Evolutionary conservation across 2,888 invertebrate genomes (phyloP).

Genomic region (Andrena fulva): DNA sequence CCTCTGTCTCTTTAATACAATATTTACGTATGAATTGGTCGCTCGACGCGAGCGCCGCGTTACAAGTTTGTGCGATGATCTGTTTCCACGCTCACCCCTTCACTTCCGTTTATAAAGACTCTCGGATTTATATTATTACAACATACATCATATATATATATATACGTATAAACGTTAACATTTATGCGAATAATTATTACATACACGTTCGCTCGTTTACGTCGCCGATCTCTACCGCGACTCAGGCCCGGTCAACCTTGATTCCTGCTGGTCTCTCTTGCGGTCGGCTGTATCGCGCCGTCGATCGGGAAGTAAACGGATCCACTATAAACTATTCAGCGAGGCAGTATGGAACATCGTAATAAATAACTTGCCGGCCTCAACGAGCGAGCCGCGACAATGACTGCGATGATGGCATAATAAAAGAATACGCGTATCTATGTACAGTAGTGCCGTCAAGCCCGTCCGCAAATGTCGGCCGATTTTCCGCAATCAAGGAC

Average conservation of each 20-base stretch:
- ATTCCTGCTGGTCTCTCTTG: background rate
- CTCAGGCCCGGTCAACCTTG: background rate
- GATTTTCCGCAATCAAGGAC: conserved; percentile 43
- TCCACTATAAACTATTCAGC: conserved; percentile 62
- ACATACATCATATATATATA: conserved; percentile 41
- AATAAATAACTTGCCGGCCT: conserved; percentile 71
- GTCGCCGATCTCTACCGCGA: background rate
- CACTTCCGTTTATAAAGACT: conserved; percentile 42
- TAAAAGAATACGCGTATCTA: conserved; percentile 60
- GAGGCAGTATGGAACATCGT: conserved; percentile 72
- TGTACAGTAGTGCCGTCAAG: conserved; percentile 38
- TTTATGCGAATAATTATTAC: conserved; percentile 53
- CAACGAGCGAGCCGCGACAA: conserved; percentile 39
- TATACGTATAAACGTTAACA: conserved; percentile 35
- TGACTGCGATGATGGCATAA: conserved; percentile 65
- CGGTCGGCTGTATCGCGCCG: background rate
- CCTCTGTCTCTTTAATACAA: conserved; percentile 56
- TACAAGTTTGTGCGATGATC: conserved; percentile 53
- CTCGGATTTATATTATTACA: conserved; percentile 53
- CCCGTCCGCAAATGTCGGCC: conserved; percentile 10
- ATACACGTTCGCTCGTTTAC: conserved; percentile 53
- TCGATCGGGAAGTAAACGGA: conserved; percentile 11
- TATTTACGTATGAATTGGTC: conserved; percentile 13
- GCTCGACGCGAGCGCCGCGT: conserved; percentile 40
- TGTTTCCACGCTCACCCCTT: conserved; percentile 42